Conservation (phyloP, 2,113 vertebrate species). For the Nycticryphes semicollaris region DNA sequence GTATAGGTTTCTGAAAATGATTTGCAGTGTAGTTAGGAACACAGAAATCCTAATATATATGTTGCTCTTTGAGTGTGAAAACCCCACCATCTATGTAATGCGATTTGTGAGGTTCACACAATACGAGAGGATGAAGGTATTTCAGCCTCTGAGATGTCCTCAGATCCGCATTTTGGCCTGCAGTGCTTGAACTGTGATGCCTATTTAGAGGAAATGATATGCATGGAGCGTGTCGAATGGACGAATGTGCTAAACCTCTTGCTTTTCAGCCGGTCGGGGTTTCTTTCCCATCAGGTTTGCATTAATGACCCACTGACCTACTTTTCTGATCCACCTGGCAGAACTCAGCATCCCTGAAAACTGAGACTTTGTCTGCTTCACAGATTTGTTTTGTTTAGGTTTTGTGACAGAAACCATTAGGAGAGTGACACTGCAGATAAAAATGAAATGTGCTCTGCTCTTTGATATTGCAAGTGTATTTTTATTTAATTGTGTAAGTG, state of each 20-base stretch:
- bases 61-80: neutral
- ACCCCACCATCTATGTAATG: neutral
- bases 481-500: conserved; percentile 52
- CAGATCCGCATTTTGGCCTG: neutral
- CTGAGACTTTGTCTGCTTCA: conserved; percentile 3
- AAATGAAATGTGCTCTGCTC: conserved; percentile 16
- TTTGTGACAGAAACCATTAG: conserved; percentile 63
- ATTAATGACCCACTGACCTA: conserved; percentile 78
- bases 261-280: neutral
- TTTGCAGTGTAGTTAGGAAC: neutral
- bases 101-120: neutral
- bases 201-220: neutral
- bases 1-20: neutral
- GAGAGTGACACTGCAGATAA: conserved; percentile 41
- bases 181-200: neutral
- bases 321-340: conserved; percentile 59
- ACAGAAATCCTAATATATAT: neutral
- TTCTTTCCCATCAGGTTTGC: conserved; percentile 44
- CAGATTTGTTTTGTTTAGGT: conserved; percentile 48
- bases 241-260: neutral
- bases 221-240: neutral
- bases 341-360: conserved; percentile 36
- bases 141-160: neutral
- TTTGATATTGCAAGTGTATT: neutral
- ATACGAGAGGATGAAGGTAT: neutral